Evolutionary conservation across 2,888 invertebrate genomes (phyloP).

Genomic region (Celastrina argiolus): DNA sequence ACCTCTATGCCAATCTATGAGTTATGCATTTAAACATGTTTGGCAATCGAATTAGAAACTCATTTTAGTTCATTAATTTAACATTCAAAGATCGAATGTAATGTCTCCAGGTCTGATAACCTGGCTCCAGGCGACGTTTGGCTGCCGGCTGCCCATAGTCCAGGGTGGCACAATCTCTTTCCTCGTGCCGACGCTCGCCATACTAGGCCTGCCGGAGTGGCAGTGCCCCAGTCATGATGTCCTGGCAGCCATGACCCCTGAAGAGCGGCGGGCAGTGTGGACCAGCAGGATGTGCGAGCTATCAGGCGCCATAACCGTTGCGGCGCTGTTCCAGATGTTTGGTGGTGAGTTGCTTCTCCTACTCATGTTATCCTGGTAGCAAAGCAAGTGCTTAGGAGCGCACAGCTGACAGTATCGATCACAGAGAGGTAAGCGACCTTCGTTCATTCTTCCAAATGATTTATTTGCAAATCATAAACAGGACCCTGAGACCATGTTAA

Average conservation of each 20-base stretch:
- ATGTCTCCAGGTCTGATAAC: conserved; percentile 83
- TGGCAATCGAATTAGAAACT: no score
- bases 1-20: no score
- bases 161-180: conserved; percentile 90
- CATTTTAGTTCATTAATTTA: no score
- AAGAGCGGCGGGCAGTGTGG: conserved; percentile 81
- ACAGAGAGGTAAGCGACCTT: no score
- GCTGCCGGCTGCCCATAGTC: conserved; percentile 85
- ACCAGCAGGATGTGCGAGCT: conserved; percentile 86
- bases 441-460: conserved; percentile 86
- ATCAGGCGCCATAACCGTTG: conserved; percentile 89
- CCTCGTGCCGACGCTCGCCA: conserved; percentile 86
- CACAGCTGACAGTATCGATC: no score
- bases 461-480: no score
- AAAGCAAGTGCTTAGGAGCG: conserved; percentile 75
- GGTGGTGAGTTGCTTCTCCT: conserved; percentile 83
- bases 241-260: conserved; percentile 73
- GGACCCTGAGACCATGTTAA: no score
- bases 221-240: conserved; percentile 79
- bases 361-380: conserved; percentile 62
- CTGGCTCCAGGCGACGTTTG: conserved; percentile 84
- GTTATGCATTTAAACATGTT: no score
- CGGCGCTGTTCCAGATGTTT: conserved; percentile 85
- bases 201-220: conserved; percentile 84
- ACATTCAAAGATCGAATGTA: background rate